Evolutionary conservation across 2,888 invertebrate species (phyloP), one percentile per base, ranked within the genome.

Genomic region (Oxystoma pomonae): DNA sequence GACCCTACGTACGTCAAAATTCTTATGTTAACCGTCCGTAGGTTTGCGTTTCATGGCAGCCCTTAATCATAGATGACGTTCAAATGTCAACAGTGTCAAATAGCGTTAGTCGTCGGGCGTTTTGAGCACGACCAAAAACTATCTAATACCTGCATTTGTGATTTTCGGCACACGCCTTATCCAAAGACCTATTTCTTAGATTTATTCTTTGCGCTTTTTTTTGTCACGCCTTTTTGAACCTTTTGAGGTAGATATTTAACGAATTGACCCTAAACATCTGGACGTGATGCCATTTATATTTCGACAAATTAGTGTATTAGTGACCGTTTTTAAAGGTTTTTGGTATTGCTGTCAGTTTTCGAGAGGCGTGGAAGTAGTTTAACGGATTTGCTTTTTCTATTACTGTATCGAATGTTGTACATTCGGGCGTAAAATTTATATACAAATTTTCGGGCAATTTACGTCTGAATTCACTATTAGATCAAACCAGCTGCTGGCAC

Each of bases 361-460:
- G 53, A 67, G 65, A 67, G 67, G 67, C 67, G 67, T 65, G 61
- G 67, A 67, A 67, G 60, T 67, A 60, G 65, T 67, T 65, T 65
- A 35, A 63, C 61, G 58, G 51, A 20, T 62, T 58, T 67, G 12
- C 35, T 58, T 55, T 20, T 2, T 58, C 20, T 60, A 52, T 55
- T 7, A 20, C 20, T 57, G 60, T 64, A 66, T 64, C 63, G 50
- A 22, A 65, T 67, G 62, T 67, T 63, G 60, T 53, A 61, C 63
- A 61, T 52, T 35, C 51, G 61, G 61, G 62, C 65, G 63, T 65
- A 62, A 67, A 65, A 67, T 65, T 63, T 53, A 49, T 53, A 17
- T 16, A 60, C 57, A 60, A 61, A 63, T 64, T 35, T 35, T 64
- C 53, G 55, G 59, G 60, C 62, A 63, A 60, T 57, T 57, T 63